A percentile compares a stretch with the other conserved stretches of the same genome.
Evolutionary conservation across 2,888 invertebrate species (phyloP).

Genomic region (Spodoptera picta): DNA sequence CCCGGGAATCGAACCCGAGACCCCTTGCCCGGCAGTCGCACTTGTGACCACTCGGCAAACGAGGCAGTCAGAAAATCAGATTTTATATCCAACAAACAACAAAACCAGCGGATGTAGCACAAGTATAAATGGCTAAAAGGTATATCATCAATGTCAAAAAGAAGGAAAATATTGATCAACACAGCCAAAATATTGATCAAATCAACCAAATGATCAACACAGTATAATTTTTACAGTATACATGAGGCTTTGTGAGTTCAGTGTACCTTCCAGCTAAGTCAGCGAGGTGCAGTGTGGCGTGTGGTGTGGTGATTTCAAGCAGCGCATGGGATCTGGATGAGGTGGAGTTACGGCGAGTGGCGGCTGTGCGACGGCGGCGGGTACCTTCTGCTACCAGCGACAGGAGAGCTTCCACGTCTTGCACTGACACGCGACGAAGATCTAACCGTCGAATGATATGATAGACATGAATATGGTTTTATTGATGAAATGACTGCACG

Average conservation of each 20-base stretch:
- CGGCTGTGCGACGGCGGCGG: slow-evolving; percentile 90
- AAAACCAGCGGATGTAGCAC: too few relatives aligned
- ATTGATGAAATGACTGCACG: too few relatives aligned
- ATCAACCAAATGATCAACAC: too few relatives aligned
- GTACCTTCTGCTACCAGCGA: slow-evolving; percentile 90
- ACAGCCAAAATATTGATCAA: too few relatives aligned
- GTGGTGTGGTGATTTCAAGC: slow-evolving; percentile 90
- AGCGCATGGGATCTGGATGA: slow-evolving; percentile 93
- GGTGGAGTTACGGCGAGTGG: slow-evolving; percentile 91
- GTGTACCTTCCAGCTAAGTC: slow-evolving; percentile 84
- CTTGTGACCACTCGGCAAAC: too few relatives aligned
- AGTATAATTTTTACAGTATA: neutral
- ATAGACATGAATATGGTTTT: neutral
- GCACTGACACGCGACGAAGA: slow-evolving; percentile 90
- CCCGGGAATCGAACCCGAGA: too few relatives aligned
- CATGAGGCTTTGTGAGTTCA: neutral
- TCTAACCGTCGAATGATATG: slow-evolving; percentile 76
- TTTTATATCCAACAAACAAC: too few relatives aligned
- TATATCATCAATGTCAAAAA: too few relatives aligned
- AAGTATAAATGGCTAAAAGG: too few relatives aligned
- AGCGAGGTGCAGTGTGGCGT: slow-evolving; percentile 89
- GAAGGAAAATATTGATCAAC: too few relatives aligned
- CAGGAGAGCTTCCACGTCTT: slow-evolving; percentile 87
- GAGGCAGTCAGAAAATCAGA: too few relatives aligned
- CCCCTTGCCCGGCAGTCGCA: too few relatives aligned